phyloP scores from a whole-genome alignment of 2,113 vertebrate species.

The Zosterops pallidus region DNA sequence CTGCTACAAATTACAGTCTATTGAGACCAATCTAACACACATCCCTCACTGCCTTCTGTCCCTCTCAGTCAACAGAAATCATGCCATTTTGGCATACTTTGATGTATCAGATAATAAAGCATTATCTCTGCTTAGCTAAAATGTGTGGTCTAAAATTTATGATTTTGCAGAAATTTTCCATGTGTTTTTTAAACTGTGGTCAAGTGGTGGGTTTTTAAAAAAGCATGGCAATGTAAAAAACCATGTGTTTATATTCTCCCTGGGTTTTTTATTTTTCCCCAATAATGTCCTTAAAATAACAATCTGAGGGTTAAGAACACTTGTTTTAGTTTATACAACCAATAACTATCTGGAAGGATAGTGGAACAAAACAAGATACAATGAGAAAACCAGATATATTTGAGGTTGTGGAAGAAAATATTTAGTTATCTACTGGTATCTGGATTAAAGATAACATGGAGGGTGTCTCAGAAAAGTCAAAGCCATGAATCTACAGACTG shows the following conservation, averaged over 20 bases:
- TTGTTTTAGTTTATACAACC: background rate
- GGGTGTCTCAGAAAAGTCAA: background rate
- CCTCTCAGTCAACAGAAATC: background rate
- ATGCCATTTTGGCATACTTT: background rate
- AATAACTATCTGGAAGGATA: background rate
- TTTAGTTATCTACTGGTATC: background rate
- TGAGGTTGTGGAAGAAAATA: background rate
- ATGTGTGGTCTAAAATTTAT: background rate
- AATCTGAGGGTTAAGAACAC: background rate
- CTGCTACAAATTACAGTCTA: background rate
- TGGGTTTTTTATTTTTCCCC: rapidly evolving
- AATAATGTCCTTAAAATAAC: background rate
- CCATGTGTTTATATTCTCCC: background rate
- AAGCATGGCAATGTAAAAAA: background rate
- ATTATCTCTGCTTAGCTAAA: background rate
- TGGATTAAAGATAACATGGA: background rate
- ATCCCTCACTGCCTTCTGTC: background rate
- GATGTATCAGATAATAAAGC: background rate
- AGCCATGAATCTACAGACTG: background rate
- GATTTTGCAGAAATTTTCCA: background rate
- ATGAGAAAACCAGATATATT: background rate
- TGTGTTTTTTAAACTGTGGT: background rate
- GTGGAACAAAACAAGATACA: background rate
- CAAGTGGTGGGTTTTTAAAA: background rate
- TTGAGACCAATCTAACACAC: background rate